Evolutionary conservation across 2,797 vertebrate species (phyloP), one percentile per base, ranked within the genome.

Genomic region (Scomberomorus guttatus): DNA sequence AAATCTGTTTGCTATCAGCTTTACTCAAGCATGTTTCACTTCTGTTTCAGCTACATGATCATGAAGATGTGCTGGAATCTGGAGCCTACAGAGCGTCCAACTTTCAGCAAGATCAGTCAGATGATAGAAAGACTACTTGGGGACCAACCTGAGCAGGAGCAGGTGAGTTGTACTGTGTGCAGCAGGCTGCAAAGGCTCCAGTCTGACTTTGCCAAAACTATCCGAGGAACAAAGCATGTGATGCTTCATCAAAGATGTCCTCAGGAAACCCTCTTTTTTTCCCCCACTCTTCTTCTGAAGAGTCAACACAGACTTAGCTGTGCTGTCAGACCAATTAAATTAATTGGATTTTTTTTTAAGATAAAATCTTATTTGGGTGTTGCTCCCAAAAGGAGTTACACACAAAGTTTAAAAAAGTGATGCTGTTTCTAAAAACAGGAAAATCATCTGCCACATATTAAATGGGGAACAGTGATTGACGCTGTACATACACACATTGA

Each of bases 41-140:
- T 42, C 77, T 57, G n/a, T 80, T 90, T 70, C 90, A 99, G 98
- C 89, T 99, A 99, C 63, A 86, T 77, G 34, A 95, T 99, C 89
- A 99, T 99, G 98, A 97, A 97, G 84, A 96, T 96, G 6, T 99
- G 98, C 92, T 99, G 98, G 98, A 96, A 95, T 84, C 92, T 99
- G 93, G 96, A 98, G 84, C 96, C 98, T 0, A 98, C 96, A 0
- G 88, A 79, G 25, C 95, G 98, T 48, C 98, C 98, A 0, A 98
- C 96, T 0, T 99, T 99, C 12, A 94, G 92, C 81, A 96, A 98
- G 93, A 98, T 99, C 70, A 63, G 91, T 55, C 94, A 94, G 82
- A 93, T 98, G 88, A 97, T 99, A 37, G 94, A 96, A 87, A 95
- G 95, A 62, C 95, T 97, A 66, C 94, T 96, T 51, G 95, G 93